These are phyloP conservation scores for Cryptophagus acutangulus DNA, from an alignment of 2,888 invertebrate genomes.

Conservation along the genomic window DNA sequence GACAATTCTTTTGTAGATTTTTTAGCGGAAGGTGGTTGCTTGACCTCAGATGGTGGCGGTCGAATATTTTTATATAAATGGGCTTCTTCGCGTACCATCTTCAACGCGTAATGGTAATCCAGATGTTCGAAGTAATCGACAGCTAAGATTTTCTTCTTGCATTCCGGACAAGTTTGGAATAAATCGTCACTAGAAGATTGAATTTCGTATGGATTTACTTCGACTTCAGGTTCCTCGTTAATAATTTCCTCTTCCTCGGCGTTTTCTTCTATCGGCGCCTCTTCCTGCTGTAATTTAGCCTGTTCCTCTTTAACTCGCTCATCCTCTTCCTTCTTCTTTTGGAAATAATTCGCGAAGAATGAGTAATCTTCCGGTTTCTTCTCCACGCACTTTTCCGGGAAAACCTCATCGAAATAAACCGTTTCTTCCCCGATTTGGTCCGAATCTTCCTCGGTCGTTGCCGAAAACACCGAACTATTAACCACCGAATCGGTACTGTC, in stretches of 20 bases:
- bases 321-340: slow-evolving; percentile 5
- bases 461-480: slow-evolving; percentile 18
- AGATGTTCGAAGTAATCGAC: slow-evolving; percentile 67
- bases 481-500: no score
- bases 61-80: slow-evolving; percentile 27
- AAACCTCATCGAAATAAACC: slow-evolving; percentile 22
- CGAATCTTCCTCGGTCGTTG: slow-evolving; percentile 19
- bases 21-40: slow-evolving; percentile 17
- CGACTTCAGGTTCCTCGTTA: not conserved
- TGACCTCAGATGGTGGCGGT: slow-evolving; percentile 3
- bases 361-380: slow-evolving; percentile 30
- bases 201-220: not conserved
- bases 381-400: slow-evolving; percentile 13
- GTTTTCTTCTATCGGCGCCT: no score
- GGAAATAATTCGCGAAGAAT: slow-evolving; percentile 35
- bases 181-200: not conserved
- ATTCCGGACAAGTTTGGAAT: slow-evolving; percentile 57
- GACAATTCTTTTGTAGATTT: slow-evolving; percentile 17
- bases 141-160: slow-evolving; percentile 57
- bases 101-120: slow-evolving; percentile 76
- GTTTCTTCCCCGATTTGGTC: slow-evolving; percentile 17
- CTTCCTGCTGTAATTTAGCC: no score
- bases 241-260: no score
- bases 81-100: slow-evolving; percentile 38
- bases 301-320: no score